A percentile compares a stretch with the other conserved stretches of the same genome.
Evolutionary conservation across 2,797 vertebrate genomes (phyloP).

Genomic region (Saxicola maurus): DNA sequence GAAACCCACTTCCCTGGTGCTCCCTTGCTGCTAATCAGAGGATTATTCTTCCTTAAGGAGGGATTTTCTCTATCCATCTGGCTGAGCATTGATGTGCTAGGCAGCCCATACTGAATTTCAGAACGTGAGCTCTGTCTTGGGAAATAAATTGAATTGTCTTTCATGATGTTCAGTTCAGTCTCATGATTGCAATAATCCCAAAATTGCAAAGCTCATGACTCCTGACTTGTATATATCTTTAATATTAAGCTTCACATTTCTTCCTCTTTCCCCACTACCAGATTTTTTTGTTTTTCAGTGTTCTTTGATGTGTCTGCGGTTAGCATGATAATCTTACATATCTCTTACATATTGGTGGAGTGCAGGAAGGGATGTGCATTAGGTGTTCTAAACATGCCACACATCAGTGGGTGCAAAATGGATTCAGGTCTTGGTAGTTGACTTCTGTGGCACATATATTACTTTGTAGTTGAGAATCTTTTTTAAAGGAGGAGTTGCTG

Average conservation of each 20-base stretch:
- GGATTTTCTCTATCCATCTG: background rate
- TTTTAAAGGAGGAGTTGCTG: background rate
- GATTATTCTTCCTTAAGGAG: background rate
- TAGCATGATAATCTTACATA: background rate
- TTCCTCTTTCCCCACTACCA: background rate
- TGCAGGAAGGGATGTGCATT: background rate
- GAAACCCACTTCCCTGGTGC: background rate
- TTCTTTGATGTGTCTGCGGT: background rate
- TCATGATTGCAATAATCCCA: background rate
- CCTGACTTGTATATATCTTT: background rate
- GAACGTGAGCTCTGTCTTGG: background rate
- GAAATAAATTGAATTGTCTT: background rate
- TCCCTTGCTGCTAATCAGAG: background rate
- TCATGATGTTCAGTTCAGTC: background rate
- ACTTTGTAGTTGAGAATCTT: background rate
- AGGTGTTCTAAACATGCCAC: background rate
- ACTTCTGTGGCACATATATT: background rate
- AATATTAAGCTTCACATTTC: background rate
- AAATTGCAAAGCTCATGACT: background rate
- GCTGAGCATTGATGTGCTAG: background rate
- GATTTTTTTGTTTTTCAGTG: background rate
- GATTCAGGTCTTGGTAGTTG: background rate
- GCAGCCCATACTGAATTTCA: background rate
- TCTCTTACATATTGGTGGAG: background rate
- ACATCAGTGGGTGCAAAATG: background rate